phyloP scores from a whole-genome alignment of 2,888 invertebrate genomes.

The Nemapogon koenigi region DNA sequence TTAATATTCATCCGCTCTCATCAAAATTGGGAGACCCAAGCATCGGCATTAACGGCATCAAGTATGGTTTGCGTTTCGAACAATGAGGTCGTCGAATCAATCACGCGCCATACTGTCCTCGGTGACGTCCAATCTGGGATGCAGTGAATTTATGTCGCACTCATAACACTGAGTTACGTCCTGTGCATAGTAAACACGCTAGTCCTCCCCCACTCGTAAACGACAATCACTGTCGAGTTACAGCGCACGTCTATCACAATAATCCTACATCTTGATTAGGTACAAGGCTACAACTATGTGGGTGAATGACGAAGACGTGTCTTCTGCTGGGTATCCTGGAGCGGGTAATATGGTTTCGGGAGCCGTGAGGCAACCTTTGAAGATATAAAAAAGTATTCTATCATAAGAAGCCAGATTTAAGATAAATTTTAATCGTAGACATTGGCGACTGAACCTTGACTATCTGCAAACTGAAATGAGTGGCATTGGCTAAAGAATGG shows the following conservation, averaged over 20 bases:
- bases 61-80: slow-evolving; percentile 22
- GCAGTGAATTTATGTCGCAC: slow-evolving; percentile 8
- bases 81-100: slow-evolving; percentile 10
- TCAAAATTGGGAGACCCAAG: slow-evolving; percentile 31
- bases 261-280: no score
- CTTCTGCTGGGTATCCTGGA: no score
- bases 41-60: slow-evolving; percentile 23
- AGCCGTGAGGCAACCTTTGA: no score
- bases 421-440: no score
- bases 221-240: slow-evolving; percentile 4
- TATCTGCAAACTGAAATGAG: no score
- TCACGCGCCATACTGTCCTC: slow-evolving; percentile 6
- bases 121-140: slow-evolving; percentile 7
- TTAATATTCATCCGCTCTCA: slow-evolving; percentile 35
- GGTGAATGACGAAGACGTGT: no score
- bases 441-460: no score
- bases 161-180: slow-evolving; percentile 9
- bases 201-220: slow-evolving; percentile 1
- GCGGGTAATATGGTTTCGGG: no score
- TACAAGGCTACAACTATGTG: no score
- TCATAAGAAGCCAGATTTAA: no score
- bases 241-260: not conserved
- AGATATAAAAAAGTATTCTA: no score
- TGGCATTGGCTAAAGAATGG: no score
- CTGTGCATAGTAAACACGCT: slow-evolving; percentile 7